phyloP scores from a whole-genome alignment of 2,113 vertebrate genomes.

The Lagopus leucura region DNA sequence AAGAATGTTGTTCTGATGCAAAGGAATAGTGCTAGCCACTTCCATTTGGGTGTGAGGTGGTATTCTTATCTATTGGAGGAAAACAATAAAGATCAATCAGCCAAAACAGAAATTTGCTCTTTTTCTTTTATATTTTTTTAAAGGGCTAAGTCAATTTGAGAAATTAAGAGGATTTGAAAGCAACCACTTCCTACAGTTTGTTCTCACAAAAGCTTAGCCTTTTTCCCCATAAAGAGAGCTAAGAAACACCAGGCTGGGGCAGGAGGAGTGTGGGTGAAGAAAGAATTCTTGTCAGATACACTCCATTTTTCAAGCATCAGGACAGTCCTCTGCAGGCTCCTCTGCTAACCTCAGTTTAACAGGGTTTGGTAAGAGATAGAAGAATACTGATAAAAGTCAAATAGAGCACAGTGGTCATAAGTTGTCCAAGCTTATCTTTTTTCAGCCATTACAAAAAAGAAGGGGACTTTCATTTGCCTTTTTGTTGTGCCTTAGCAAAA shows the following conservation, averaged over 20 bases:
- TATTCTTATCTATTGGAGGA: background rate
- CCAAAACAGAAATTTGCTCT: rapidly evolving
- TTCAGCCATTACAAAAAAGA: background rate
- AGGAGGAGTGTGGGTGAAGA: background rate
- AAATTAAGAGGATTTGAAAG: background rate
- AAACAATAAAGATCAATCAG: background rate
- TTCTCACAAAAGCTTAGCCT: background rate
- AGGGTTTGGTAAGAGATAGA: background rate
- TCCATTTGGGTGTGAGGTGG: background rate
- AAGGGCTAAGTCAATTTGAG: background rate
- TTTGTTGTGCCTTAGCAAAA: background rate
- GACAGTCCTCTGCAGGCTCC: background rate
- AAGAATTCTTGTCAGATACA: background rate
- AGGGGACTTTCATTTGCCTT: background rate
- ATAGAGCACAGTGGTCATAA: background rate
- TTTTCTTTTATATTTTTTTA: background rate
- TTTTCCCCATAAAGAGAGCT: background rate
- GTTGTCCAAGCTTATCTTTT: background rate
- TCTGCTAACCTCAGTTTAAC: background rate
- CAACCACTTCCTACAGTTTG: background rate
- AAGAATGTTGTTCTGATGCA: background rate
- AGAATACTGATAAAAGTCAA: background rate
- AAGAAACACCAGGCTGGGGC: background rate
- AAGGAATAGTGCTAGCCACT: background rate
- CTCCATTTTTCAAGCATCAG: background rate